Conservation (phyloP, 2,113 vertebrate genomes). For the Sciurus niger region DNA sequence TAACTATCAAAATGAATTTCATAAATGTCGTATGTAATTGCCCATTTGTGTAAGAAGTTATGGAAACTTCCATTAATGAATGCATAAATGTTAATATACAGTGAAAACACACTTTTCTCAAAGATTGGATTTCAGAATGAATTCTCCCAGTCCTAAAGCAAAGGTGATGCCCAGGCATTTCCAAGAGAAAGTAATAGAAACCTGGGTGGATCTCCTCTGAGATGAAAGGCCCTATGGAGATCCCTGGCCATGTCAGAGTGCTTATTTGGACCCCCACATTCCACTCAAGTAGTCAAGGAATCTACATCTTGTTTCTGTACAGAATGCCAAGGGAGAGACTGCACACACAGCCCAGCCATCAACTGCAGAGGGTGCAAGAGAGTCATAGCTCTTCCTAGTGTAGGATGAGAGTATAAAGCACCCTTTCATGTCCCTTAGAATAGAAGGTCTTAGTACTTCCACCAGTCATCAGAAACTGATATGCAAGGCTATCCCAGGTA, state of each 20-base stretch:
- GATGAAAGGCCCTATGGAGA: background rate
- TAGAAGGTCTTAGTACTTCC: background rate
- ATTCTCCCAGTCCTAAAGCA: background rate
- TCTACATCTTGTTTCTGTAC: background rate
- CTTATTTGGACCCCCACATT: background rate
- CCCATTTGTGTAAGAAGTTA: background rate
- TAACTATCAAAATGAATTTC: background rate
- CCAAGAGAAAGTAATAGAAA: background rate
- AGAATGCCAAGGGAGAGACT: background rate
- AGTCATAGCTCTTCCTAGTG: background rate
- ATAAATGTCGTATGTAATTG: background rate
- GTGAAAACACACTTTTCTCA: background rate
- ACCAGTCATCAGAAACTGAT: conserved; percentile 6
- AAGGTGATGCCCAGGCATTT: background rate
- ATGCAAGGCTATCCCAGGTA: background rate
- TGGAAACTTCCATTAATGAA: background rate
- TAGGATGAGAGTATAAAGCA: background rate
- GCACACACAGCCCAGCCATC: background rate
- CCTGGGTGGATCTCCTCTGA: background rate
- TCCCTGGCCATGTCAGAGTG: background rate
- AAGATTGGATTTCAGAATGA: conserved; percentile 11
- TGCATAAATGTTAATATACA: background rate
- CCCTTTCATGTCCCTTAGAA: background rate
- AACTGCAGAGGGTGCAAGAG: background rate
- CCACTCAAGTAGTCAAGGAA: background rate